Evolutionary conservation across 2,797 vertebrate genomes (phyloP).

Genomic region (Borostomias antarcticus): DNA sequence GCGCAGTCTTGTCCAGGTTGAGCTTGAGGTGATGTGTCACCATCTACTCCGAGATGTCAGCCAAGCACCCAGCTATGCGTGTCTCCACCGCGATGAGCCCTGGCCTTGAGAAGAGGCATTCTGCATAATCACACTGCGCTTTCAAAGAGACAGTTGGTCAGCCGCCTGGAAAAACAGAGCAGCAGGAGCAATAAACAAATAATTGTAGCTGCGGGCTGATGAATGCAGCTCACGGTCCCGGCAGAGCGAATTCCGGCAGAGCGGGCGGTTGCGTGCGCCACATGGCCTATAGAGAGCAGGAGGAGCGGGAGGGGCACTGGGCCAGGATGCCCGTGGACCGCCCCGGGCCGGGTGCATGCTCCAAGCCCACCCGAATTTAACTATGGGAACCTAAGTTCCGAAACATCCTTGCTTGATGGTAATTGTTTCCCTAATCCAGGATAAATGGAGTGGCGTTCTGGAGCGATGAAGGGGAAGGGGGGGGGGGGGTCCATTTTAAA

Average conservation of each 20-base stretch:
- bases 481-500: constrained; percentile 42
- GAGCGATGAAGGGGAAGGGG: constrained; percentile 32
- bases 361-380: constrained; percentile 45
- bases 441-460: constrained; percentile 54
- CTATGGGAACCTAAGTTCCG: constrained; percentile 42
- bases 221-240: constrained; percentile 32
- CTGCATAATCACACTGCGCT: constrained; percentile 37
- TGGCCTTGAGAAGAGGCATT: constrained; percentile 24
- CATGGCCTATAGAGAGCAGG: constrained; percentile 30
- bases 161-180: constrained; percentile 47
- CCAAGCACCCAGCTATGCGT: too few relatives aligned
- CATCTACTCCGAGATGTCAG: too few relatives aligned
- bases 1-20: too few relatives aligned
- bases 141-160: constrained; percentile 30
- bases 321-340: constrained; percentile 29
- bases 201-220: constrained; percentile 38
- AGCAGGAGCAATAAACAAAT: constrained; percentile 38
- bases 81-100: too few relatives aligned
- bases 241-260: constrained; percentile 32
- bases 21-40: too few relatives aligned
- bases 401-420: constrained; percentile 49
- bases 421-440: constrained; percentile 48
- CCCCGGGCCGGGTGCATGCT: constrained; percentile 31
- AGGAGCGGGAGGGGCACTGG: too few relatives aligned
- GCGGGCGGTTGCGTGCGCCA: constrained; percentile 7